Conservation (phyloP, 2,113 vertebrate species). For the Callipepla californica region DNA sequence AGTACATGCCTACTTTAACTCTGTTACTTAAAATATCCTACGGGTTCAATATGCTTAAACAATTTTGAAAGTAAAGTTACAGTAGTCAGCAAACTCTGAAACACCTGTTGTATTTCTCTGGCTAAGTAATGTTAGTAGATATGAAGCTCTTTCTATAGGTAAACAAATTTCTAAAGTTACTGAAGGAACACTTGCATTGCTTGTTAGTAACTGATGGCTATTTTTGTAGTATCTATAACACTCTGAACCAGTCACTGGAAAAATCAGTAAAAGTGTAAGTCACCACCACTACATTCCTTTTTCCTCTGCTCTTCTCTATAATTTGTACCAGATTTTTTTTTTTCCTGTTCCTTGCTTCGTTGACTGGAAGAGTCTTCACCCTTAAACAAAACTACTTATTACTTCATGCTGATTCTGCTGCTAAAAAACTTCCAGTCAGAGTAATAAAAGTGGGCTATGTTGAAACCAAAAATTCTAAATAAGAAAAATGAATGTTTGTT, state of each 20-base stretch:
- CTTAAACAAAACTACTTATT: slow-evolving; percentile 27
- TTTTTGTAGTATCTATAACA: neutral
- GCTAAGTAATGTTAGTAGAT: neutral
- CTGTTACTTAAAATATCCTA: neutral
- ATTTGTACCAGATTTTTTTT: slow-evolving; percentile 39
- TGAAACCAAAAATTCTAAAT: slow-evolving; percentile 15
- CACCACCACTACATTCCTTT: neutral
- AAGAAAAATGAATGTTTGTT: slow-evolving; percentile 14
- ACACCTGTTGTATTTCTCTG: neutral
- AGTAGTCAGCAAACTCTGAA: neutral
- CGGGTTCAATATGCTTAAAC: neutral
- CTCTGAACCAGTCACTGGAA: neutral
- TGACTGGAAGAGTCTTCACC: neutral
- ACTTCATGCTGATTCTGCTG: slow-evolving; percentile 6
- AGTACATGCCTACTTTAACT: neutral
- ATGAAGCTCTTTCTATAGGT: neutral
- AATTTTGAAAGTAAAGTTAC: neutral
- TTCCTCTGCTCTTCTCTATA: slow-evolving; percentile 6
- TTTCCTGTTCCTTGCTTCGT: neutral
- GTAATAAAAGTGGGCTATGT: neutral
- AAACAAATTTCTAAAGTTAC: neutral
- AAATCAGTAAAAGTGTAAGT: neutral
- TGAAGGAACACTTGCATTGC: neutral
- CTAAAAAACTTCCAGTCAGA: slow-evolving; percentile 26
- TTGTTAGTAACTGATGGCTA: neutral